phyloP scores from a whole-genome alignment of 2,888 invertebrate species.

The Lampropteryx suffumata region DNA sequence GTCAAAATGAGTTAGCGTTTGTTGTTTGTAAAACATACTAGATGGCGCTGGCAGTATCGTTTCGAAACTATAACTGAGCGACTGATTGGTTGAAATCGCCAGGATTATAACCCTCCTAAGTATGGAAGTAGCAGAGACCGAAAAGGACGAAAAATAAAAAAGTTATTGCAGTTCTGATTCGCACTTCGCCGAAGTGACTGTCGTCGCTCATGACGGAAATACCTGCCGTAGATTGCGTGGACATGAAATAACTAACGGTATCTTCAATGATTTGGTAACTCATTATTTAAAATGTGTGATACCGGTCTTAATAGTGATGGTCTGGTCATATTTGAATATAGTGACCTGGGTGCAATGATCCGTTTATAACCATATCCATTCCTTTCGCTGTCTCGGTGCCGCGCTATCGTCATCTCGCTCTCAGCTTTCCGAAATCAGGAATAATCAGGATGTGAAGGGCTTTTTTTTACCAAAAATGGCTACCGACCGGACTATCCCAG shows the following conservation, averaged over 20 bases:
- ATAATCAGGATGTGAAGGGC: slow-evolving; percentile 63
- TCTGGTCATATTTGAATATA: slow-evolving; percentile 17
- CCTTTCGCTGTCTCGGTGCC: slow-evolving; percentile 60
- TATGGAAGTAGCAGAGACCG: slow-evolving; percentile 41
- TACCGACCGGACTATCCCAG: slow-evolving; percentile 61
- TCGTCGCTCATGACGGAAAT: neutral
- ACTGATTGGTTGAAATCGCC: slow-evolving; percentile 55
- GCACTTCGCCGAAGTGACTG: slow-evolving; percentile 29
- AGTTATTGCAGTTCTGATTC: slow-evolving; percentile 51
- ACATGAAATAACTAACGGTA: neutral
- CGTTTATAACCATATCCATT: slow-evolving; percentile 63
- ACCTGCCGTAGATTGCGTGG: slow-evolving; percentile 1
- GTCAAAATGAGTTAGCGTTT: slow-evolving; percentile 13
- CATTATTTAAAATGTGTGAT: neutral
- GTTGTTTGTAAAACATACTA: slow-evolving; percentile 23
- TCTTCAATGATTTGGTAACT: neutral
- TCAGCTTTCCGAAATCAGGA: slow-evolving; percentile 67
- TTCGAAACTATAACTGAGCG: slow-evolving; percentile 33
- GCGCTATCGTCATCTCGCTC: slow-evolving; percentile 72
- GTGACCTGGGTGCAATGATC: slow-evolving; percentile 52
- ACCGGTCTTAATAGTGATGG: neutral
- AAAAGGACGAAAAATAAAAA: slow-evolving; percentile 54
- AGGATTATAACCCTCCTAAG: slow-evolving; percentile 58
- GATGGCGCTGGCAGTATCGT: slow-evolving; percentile 45
- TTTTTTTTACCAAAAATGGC: slow-evolving; percentile 79